Conservation (phyloP, 2,113 vertebrate genomes). For the Nycticryphes semicollaris region DNA sequence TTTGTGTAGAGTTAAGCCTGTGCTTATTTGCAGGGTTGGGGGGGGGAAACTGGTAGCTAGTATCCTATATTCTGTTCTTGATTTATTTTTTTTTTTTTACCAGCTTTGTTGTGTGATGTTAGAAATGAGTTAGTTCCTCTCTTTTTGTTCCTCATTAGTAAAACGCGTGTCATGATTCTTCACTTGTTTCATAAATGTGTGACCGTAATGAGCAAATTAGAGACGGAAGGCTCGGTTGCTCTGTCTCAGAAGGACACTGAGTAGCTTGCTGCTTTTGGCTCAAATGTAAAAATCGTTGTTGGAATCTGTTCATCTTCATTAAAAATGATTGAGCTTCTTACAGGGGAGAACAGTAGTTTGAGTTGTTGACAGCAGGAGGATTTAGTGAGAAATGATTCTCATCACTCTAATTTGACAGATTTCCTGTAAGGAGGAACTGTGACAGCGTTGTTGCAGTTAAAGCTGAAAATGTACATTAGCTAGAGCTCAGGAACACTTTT, state of each 20-base stretch:
- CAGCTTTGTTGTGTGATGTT: background rate
- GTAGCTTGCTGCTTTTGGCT: background rate
- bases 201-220: background rate
- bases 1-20: background rate
- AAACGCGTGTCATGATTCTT: background rate
- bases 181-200: background rate
- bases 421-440: constrained; percentile 4
- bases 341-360: background rate
- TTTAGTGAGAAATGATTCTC: background rate
- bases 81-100: background rate
- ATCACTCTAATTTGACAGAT: background rate
- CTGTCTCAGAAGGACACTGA: background rate
- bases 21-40: background rate
- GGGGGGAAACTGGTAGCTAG: background rate
- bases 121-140: background rate
- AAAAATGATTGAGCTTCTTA: background rate
- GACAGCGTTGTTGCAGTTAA: background rate
- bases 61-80: background rate
- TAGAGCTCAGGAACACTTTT: background rate
- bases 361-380: background rate
- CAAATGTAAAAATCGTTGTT: background rate
- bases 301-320: background rate
- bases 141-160: background rate
- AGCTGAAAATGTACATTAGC: background rate
- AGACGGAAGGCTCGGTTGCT: background rate